These are phyloP conservation scores for Phoebastria nigripes DNA, from an alignment of 2,797 vertebrate species.

Conservation along the genomic window DNA sequence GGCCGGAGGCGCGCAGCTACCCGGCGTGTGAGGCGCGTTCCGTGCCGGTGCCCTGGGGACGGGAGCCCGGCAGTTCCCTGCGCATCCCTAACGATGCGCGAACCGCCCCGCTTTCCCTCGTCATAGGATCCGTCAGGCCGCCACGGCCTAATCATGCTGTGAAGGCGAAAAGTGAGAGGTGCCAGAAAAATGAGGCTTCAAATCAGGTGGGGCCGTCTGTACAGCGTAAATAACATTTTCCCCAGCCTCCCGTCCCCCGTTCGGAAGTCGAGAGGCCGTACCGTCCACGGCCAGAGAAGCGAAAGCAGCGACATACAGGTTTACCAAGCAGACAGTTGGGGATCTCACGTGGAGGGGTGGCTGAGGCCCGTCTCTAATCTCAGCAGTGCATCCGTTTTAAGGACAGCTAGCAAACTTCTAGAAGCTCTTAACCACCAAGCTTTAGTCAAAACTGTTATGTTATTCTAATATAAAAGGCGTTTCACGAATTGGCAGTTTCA, in stretches of 20 bases:
- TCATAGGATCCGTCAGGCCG: neutral
- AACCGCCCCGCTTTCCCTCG: neutral
- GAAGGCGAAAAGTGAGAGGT: slow-evolving; percentile 36
- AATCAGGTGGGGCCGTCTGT: neutral
- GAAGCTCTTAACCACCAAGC: neutral
- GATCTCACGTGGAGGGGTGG: neutral
- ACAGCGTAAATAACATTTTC: neutral
- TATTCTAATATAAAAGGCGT: neutral
- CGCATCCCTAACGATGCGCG: neutral
- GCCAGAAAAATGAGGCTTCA: slow-evolving; percentile 20
- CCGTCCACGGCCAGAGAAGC: neutral
- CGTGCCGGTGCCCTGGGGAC: neutral
- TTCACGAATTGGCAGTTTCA: slow-evolving; percentile 32
- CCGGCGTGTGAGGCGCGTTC: neutral
- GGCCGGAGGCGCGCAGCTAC: neutral
- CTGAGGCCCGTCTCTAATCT: neutral
- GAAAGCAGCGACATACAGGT: neutral
- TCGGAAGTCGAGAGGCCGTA: neutral
- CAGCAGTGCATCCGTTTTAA: neutral
- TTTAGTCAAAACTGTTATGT: neutral
- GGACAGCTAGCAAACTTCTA: neutral
- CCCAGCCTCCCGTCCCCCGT: neutral
- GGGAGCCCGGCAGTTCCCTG: neutral
- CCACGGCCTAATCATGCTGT: neutral
- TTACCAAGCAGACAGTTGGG: neutral